phyloP scores from a whole-genome alignment of 2,888 invertebrate species.

The Drosophila infuscata region DNA sequence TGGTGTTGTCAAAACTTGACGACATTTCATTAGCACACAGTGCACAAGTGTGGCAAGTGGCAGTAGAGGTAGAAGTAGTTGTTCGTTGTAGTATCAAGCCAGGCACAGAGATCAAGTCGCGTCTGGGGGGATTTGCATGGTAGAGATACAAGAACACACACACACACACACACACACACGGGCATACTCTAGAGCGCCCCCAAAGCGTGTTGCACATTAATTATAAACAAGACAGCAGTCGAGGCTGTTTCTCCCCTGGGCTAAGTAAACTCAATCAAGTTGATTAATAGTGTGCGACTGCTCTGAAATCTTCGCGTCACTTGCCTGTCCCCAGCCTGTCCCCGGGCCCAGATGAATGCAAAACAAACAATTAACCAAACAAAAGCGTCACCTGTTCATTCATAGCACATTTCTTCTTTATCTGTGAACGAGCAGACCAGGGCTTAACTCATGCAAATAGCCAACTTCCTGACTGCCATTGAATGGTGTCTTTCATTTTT shows the following conservation, averaged over 20 bases:
- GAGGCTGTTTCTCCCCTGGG: slow-evolving; percentile 35
- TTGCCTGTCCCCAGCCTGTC: slow-evolving; percentile 28
- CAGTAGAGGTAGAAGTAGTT: neutral
- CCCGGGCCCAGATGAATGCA: slow-evolving; percentile 41
- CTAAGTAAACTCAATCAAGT: slow-evolving; percentile 60
- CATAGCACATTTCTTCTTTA: slow-evolving; percentile 26
- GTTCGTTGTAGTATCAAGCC: neutral
- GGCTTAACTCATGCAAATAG: slow-evolving; percentile 63
- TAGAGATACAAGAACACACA: slow-evolving; percentile 12
- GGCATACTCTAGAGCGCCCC: slow-evolving; percentile 11
- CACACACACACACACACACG: neutral
- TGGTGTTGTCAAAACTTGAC: slow-evolving; percentile 69
- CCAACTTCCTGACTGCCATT: slow-evolving; percentile 56
- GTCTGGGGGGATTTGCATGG: slow-evolving; percentile 71
- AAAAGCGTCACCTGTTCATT: slow-evolving; percentile 62
- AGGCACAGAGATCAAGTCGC: slow-evolving; percentile 20
- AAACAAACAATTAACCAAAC: slow-evolving; percentile 73
- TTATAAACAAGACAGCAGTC: slow-evolving; percentile 68
- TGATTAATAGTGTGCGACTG: slow-evolving; percentile 72
- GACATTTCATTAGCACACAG: slow-evolving; percentile 71
- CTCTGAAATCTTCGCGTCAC: slow-evolving; percentile 56
- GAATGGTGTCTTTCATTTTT: slow-evolving; percentile 63
- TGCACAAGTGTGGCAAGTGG: slow-evolving; percentile 2
- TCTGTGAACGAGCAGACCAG: slow-evolving; percentile 38
- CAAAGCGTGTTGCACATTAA: slow-evolving; percentile 66